Conservation (phyloP, 2,888 invertebrate genomes). For the Endotricha flammealis region DNA sequence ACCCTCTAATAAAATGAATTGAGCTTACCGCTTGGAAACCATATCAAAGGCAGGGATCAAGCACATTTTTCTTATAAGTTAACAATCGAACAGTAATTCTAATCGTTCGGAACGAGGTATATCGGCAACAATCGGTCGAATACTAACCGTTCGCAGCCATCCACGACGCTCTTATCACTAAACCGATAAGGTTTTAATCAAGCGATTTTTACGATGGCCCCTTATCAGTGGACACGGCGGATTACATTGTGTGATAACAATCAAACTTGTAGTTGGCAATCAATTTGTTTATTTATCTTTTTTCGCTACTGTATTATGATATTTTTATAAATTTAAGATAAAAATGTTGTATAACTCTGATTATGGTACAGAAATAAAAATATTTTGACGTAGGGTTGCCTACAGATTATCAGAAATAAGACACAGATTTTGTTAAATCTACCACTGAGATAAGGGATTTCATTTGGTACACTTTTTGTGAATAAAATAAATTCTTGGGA, state of each 20-base stretch:
- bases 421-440: no score
- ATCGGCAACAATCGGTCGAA: conserved; percentile 24
- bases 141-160: conserved; percentile 29
- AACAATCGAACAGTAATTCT: background rate
- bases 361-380: no score
- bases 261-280: conserved; percentile 31
- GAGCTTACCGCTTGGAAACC: no score
- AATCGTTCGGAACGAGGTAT: conserved; percentile 14
- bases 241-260: conserved; percentile 68
- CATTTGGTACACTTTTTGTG: no score
- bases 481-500: no score
- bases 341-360: background rate
- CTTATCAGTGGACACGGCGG: conserved; percentile 70
- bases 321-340: conserved; percentile 5
- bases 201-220: conserved; percentile 68
- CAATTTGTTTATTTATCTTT: conserved; percentile 22
- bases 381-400: no score
- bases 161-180: conserved; percentile 24
- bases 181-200: conserved; percentile 58
- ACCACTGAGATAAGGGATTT: no score
- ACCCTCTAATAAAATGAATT: no score
- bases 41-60: no score
- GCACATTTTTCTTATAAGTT: no score
- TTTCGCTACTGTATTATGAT: conserved; percentile 15
- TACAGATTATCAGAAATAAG: no score